phyloP scores from a whole-genome alignment of 2,888 invertebrate genomes.

The Euproctis similis region DNA sequence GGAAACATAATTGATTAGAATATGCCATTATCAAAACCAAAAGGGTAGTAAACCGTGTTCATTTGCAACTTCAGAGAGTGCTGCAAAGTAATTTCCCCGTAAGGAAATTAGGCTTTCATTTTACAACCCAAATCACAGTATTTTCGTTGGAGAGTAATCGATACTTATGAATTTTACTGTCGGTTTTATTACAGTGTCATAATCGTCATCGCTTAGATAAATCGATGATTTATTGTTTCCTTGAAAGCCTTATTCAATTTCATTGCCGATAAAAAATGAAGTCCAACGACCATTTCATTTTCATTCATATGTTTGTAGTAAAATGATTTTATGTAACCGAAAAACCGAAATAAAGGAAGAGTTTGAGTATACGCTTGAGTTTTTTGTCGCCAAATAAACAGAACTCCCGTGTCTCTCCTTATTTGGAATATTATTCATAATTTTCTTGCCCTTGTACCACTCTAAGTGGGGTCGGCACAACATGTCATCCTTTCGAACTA shows the following conservation, averaged over 20 bases:
- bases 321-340: constrained; percentile 1
- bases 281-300: constrained; percentile 14
- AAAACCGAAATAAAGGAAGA: background rate
- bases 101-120: no score
- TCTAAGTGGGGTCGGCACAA: no score
- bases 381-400: background rate
- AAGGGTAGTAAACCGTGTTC: no score
- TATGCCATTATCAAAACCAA: no score
- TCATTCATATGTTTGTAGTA: constrained; percentile 9
- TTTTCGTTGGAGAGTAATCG: constrained; percentile 26
- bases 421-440: no score
- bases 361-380: background rate
- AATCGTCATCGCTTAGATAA: constrained; percentile 33
- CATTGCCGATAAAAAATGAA: constrained; percentile 39
- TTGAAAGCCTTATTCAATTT: constrained; percentile 35
- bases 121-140: no score
- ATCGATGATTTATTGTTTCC: constrained; percentile 40
- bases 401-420: no score
- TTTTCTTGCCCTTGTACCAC: no score
- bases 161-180: constrained; percentile 28
- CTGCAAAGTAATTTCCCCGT: no score
- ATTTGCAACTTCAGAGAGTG: no score
- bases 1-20: no score
- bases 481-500: no score
- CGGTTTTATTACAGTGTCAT: constrained; percentile 30